Evolutionary conservation across 2,113 vertebrate genomes (phyloP), one percentile per base, ranked within the genome.

Genomic region (Brienomyrus longianalis): DNA sequence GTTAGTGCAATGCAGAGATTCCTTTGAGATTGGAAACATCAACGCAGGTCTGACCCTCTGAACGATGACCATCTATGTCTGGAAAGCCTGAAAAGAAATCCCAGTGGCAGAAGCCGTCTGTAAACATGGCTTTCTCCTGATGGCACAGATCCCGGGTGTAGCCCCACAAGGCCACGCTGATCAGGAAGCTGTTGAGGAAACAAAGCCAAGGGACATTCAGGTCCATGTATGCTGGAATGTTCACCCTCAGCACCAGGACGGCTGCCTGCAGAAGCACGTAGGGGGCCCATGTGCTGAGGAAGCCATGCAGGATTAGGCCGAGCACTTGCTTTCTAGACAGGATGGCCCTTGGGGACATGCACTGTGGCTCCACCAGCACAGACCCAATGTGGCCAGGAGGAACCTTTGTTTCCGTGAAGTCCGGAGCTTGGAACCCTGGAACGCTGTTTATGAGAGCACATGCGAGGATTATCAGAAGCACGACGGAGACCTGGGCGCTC

Each of bases 171-270:
- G 93, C 48, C 0, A 93, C 62, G 2, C 95, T 95, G 5, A 97
- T 93, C 56, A 97, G 94, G 66, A 98, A 96, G 91, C 97, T 98
- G 92, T 97, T 97, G 91, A 97, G 91, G 91, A 98, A 97, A 91
- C 95, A 96, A 27, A 98, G 90, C 97, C 97, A 98, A 15, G 96
- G 95, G 1, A 96, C 90, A 0, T 97, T 98, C 95, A 98, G 94
- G 45, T 96, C 96, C 91, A 98, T 85, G 17, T 97, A 96, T 1
- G 95, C 95, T 0, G 97, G 96, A 85, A 98, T 94, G 91, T 90
- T 94, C 89, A 94, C 93, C 0, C 93, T 90, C 0, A 97, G 88
- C 11, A 96, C 23, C 31, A 97, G 87, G 8, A 96, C 31, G 17
- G 92, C 54, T 0, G 93, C 77, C 86, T 97, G 95, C 23, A 98